A percentile compares a stretch with the other conserved stretches of the same genome.
Conservation (phyloP, 1,140 invertebrate genomes). For the Hydropsyche tenuis region DNA sequence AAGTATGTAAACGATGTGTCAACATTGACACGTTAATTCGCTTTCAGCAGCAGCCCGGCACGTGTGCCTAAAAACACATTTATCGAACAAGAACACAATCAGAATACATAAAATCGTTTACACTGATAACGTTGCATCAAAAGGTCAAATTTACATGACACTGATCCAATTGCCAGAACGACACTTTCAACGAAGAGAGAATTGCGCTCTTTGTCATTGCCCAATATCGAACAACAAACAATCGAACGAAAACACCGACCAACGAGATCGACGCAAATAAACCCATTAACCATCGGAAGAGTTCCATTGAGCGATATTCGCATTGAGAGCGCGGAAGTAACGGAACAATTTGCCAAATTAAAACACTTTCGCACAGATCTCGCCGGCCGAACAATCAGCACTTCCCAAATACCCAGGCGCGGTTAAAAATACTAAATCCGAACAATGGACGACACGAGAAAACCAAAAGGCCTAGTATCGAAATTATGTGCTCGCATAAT, state of each 20-base stretch:
- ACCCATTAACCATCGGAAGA: no score
- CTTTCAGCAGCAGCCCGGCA: neutral
- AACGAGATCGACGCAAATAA: no score
- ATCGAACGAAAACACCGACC: no score
- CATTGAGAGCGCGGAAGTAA: neutral
- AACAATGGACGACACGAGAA: no score
- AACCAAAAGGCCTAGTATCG: no score
- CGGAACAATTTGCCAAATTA: slow-evolving; percentile 5
- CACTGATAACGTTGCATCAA: neutral
- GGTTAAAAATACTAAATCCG: no score
- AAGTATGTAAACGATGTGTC: slow-evolving; percentile 15
- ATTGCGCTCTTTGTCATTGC: neutral
- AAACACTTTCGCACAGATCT: slow-evolving; percentile 2
- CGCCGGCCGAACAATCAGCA: neutral
- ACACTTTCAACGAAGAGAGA: neutral
- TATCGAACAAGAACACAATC: no score
- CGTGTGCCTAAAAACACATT: neutral
- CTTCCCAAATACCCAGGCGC: no score
- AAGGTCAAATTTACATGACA: neutral
- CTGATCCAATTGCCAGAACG: neutral
- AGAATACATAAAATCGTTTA: no score
- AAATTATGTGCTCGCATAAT: no score
- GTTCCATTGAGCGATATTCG: no score
- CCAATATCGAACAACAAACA: no score
- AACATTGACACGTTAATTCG: slow-evolving; percentile 7